These are phyloP conservation scores for Autographa pulchrina DNA, from an alignment of 2,888 invertebrate genomes.

Conservation along the genomic window DNA sequence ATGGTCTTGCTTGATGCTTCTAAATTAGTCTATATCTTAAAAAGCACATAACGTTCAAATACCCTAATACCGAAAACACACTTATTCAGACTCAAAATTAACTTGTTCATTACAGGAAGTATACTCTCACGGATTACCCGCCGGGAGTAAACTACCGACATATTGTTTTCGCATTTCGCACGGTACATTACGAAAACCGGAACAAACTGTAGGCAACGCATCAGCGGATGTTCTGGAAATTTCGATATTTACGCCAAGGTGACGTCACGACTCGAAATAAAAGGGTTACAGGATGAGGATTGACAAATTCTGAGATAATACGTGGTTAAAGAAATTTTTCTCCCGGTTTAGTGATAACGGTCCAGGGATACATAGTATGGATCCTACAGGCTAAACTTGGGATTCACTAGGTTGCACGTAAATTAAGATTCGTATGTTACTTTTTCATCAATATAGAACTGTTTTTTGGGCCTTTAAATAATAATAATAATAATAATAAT, in stretches of 20 bases:
- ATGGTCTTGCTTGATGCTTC: not conserved
- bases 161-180: conserved; percentile 1
- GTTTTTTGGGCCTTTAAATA: no score
- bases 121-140: not conserved
- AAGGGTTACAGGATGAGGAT: not conserved
- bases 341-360: not conserved
- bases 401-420: no score
- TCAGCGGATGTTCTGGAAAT: not conserved
- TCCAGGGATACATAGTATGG: no score
- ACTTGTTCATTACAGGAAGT: not conserved
- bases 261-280: not conserved
- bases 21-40: not conserved
- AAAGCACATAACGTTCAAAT: not conserved
- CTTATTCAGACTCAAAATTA: not conserved
- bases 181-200: not conserved
- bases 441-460: no score
- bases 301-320: not conserved
- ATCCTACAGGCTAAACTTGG: no score
- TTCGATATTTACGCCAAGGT: not conserved
- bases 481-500: no score
- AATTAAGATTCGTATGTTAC: no score
- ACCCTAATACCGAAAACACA: not conserved
- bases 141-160: not conserved
- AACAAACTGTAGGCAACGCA: not conserved
- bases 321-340: not conserved